phyloP scores from a whole-genome alignment of 2,113 vertebrate genomes.

The Diadophis punctatus region DNA sequence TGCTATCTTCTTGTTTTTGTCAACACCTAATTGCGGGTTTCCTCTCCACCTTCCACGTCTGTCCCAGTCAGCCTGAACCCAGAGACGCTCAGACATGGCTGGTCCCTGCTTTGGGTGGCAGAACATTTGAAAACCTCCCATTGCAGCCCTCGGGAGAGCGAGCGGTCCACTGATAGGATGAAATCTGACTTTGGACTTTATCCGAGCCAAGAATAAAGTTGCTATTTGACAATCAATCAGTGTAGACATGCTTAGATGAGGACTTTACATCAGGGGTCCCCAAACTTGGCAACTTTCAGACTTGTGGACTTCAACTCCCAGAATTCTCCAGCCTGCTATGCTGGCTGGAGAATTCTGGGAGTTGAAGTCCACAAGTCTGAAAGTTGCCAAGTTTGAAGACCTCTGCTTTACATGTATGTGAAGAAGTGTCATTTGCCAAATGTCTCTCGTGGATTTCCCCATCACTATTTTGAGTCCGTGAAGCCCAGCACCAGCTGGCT shows the following conservation, averaged over 20 bases:
- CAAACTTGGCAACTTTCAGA: no score
- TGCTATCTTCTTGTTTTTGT: background rate
- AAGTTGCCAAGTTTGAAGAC: no score
- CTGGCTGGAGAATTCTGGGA: no score
- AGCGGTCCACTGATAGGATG: background rate
- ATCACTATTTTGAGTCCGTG: background rate
- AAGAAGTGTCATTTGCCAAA: background rate
- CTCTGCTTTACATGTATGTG: no score
- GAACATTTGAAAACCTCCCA: no score
- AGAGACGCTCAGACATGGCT: background rate
- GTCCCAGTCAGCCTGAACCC: background rate
- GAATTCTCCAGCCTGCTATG: no score
- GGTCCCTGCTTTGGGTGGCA: background rate
- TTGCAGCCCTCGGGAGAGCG: background rate
- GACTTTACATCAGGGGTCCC: no score
- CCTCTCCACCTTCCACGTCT: background rate
- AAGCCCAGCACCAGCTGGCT: background rate
- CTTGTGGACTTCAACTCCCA: no score
- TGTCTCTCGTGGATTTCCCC: background rate
- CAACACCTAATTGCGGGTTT: background rate
- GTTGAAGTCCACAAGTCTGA: no score
- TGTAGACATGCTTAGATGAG: background rate
- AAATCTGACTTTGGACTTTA: background rate
- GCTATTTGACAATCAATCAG: background rate
- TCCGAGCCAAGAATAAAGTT: background rate